Evolutionary conservation across 2,797 vertebrate genomes (phyloP).

Genomic region (Cercopithecus mitis): DNA sequence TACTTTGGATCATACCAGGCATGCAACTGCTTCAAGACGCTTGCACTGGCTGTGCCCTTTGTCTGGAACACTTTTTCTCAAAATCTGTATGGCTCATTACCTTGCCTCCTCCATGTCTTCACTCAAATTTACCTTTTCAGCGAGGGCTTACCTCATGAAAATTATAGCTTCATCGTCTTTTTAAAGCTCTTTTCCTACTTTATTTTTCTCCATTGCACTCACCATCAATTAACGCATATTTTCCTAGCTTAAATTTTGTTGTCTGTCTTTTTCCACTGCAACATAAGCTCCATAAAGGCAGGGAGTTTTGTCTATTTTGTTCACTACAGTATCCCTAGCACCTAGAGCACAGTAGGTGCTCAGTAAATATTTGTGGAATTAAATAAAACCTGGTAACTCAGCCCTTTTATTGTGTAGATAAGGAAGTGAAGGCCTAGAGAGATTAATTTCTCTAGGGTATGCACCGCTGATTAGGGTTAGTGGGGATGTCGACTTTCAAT

Average conservation of each 20-base stretch:
- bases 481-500: not conserved
- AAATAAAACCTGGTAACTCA: not conserved
- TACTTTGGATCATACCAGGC: not conserved
- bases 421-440: not conserved
- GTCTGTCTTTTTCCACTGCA: not conserved
- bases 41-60: not conserved
- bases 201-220: not conserved
- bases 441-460: not conserved
- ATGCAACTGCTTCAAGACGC: not conserved
- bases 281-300: not conserved
- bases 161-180: not conserved
- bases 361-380: not conserved
- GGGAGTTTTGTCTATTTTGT: not conserved
- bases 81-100: not conserved
- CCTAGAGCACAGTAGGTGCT: not conserved
- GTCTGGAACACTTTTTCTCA: not conserved
- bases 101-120: not conserved
- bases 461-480: not conserved
- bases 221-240: not conserved
- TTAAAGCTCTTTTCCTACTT: not conserved
- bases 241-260: slow-evolving; percentile 9
- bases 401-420: not conserved
- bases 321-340: not conserved
- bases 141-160: not conserved
- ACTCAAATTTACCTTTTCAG: not conserved